A percentile compares a stretch with the other conserved stretches of the same genome.
Evolutionary conservation across 1,140 invertebrate species (phyloP).

Genomic region (Druon quercuslanigerum): DNA sequence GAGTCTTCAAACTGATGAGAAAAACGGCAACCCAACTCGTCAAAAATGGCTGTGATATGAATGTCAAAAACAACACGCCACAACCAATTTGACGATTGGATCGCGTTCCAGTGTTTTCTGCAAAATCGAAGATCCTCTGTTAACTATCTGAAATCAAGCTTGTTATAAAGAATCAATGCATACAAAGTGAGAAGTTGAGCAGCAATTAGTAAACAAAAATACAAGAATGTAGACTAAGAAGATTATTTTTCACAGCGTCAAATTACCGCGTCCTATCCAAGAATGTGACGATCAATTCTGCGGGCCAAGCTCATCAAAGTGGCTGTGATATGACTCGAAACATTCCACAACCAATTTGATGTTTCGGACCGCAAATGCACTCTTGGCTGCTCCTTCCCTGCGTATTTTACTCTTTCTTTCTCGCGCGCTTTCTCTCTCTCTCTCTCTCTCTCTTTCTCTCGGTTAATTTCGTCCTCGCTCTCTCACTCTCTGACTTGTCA

Average conservation of each 20-base stretch:
- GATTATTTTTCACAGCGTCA: not conserved
- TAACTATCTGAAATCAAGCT: constrained; percentile 30
- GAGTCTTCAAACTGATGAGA: constrained; percentile 55
- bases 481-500: constrained; percentile 21
- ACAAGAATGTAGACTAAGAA: not conserved
- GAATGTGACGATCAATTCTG: constrained; percentile 66
- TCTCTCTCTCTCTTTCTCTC: constrained; percentile 11
- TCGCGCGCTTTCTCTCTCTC: constrained; percentile 18
- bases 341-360: constrained; percentile 86
- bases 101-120: constrained; percentile 61
- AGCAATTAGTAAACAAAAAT: not conserved
- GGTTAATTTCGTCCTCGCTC: constrained; percentile 12
- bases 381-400: constrained; percentile 29
- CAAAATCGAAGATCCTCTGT: constrained; percentile 17
- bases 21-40: constrained; percentile 82
- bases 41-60: constrained; percentile 95
- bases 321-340: constrained; percentile 85
- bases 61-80: constrained; percentile 81
- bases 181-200: not conserved
- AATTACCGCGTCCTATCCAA: constrained; percentile 6
- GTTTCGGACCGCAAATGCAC: constrained; percentile 75
- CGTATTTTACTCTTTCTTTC: not conserved
- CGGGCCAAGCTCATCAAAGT: constrained; percentile 85
- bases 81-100: constrained; percentile 87
- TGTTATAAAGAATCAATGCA: not conserved